phyloP scores from a whole-genome alignment of 35 echinoderm and acorn worm genomes.

The Hemicentrotus pulcherrimus region DNA sequence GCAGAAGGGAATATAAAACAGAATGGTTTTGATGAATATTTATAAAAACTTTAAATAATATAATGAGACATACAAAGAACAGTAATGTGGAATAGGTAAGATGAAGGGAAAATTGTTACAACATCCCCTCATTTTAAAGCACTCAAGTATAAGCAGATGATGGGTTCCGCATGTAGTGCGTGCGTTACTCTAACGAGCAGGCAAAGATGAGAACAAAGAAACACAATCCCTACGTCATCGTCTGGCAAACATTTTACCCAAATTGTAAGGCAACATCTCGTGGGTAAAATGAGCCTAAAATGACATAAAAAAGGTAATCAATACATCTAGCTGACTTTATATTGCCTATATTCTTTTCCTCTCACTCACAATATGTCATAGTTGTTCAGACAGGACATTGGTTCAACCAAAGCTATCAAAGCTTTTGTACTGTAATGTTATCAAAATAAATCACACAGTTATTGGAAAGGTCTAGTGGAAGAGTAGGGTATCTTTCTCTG shows the following conservation, averaged over 20 bases:
- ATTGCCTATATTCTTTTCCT: background rate
- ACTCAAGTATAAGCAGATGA: background rate
- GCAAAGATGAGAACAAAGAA: background rate
- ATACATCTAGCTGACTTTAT: background rate
- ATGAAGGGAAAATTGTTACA: background rate
- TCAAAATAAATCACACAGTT: background rate
- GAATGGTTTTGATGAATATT: too few relatives aligned
- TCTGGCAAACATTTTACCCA: background rate
- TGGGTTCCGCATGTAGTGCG: background rate
- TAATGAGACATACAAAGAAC: too few relatives aligned
- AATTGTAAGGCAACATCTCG: constrained; percentile 17
- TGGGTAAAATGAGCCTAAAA: background rate
- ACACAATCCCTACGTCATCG: background rate
- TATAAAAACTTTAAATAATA: too few relatives aligned
- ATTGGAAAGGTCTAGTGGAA: background rate
- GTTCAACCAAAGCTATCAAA: background rate
- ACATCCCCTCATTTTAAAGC: background rate
- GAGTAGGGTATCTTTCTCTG: background rate
- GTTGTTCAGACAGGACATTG: background rate
- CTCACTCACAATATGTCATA: background rate
- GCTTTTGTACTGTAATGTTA: background rate
- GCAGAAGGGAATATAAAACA: too few relatives aligned
- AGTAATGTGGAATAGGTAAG: background rate
- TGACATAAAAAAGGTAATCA: background rate
- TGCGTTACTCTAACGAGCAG: background rate